Evolutionary conservation across 2,888 invertebrate species (phyloP).

Genomic region (Lithophane socia): DNA sequence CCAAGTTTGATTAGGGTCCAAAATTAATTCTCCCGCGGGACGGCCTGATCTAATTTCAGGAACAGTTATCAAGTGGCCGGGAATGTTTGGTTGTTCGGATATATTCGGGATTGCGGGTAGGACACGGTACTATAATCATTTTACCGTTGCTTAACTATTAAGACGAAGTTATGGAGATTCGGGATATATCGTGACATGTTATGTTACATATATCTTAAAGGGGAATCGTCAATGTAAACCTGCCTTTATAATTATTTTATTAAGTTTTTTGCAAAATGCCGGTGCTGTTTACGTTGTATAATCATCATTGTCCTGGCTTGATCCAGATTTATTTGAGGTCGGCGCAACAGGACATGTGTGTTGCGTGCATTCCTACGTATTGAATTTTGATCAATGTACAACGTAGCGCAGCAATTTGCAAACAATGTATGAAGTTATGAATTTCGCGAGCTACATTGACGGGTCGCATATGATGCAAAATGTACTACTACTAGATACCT

Average conservation of each 20-base stretch:
- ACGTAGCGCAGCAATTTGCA: no score
- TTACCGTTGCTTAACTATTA: conserved; percentile 30
- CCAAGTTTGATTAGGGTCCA: conserved; percentile 84
- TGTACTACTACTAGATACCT: no score
- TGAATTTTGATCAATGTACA: neutral
- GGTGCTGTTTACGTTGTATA: neutral
- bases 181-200: neutral
- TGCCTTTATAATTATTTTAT: no score
- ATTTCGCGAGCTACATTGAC: no score
- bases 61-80: conserved; percentile 78
- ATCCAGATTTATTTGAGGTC: neutral
- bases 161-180: neutral
- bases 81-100: conserved; percentile 66
- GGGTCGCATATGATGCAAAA: no score
- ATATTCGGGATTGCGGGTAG: conserved; percentile 53
- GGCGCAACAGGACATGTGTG: neutral
- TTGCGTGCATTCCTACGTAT: neutral
- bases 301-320: neutral
- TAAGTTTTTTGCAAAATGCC: neutral
- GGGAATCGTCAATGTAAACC: neutral
- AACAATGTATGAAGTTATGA: no score
- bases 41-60: conserved; percentile 78
- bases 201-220: neutral
- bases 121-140: conserved; percentile 40
- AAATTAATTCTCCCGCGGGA: conserved; percentile 81